Conservation (phyloP, 2,797 vertebrate genomes). For the Amniataba percoides region DNA sequence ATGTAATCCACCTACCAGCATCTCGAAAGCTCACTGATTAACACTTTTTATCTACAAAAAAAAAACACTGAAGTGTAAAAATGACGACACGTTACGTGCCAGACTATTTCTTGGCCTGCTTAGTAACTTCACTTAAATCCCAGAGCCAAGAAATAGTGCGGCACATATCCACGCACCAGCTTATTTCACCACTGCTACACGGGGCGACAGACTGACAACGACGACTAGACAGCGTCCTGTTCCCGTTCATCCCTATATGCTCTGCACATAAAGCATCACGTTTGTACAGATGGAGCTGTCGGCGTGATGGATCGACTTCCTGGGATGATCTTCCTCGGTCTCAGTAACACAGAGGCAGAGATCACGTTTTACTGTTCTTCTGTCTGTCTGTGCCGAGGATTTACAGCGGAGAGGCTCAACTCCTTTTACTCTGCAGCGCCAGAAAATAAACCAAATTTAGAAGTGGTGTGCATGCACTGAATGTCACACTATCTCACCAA, state of each 20-base stretch:
- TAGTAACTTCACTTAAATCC: too few species aligned
- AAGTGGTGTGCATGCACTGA: neutral
- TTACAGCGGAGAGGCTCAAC: neutral
- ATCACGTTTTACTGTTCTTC: too few species aligned
- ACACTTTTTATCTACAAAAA: too few species aligned
- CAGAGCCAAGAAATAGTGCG: too few species aligned
- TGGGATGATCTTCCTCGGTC: conserved; percentile 18
- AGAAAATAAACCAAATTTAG: neutral
- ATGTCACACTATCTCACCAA: too few species aligned
- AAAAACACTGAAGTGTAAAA: too few species aligned
- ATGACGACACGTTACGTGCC: too few species aligned
- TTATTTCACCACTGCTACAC: too few species aligned
- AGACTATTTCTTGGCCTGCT: too few species aligned
- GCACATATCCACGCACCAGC: too few species aligned
- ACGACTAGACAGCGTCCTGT: neutral
- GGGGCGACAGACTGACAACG: neutral
- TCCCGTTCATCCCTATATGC: neutral
- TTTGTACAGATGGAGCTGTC: conserved; percentile 6
- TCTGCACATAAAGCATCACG: neutral
- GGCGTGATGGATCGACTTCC: conserved; percentile 30
- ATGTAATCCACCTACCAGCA: too few species aligned
- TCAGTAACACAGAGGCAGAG: conserved; percentile 2
- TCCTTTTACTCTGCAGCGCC: neutral
- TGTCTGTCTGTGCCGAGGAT: conserved; percentile 16
- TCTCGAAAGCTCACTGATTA: too few species aligned